Base-by-base conservation (phyloP, 2,888 invertebrate genomes). In the Minunthozetes semirufus region DNA sequence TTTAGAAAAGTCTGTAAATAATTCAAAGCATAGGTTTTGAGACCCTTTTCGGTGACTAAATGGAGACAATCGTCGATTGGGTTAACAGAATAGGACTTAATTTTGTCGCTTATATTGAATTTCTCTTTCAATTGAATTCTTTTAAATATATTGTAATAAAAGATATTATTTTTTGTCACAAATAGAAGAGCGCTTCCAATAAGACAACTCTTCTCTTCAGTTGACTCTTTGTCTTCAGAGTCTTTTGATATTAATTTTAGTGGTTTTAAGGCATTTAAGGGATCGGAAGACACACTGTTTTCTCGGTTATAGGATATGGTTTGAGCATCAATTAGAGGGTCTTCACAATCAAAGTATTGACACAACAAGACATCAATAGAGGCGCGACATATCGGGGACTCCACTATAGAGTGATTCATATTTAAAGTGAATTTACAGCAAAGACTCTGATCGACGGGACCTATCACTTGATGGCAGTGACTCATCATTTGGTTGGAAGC, bases 391-490 rank as follows among this genome's bases (percentile, higher is more conserved):
- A 66, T 38, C 38, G 33, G 33, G 4, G 66, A 38, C 19, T 38
- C 33, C 1, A 66, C 19, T 6, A n/a, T n/a, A 2, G 19, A n/a
- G 42, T 66, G 66, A 38, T 66, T 66, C 38, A 66, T 38, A 33
- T 33, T 33, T 11, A 66, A 2, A 29, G 15, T n/a, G 38, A 66
- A 66, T 38, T 38, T 33, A 38, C 66, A 66, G 66, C 66, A 38
- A 25, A 66, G 66, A 17, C 38, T 66, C n/a, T 66, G 66, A 38
- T 66, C 66, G 11, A 66, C 66, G 17, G 66, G 66, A 38, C 66
- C 66, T 1, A 66, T n/a, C n/a, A 66, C 66, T 66, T 66, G 66
- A 9, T 19, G 38, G 19, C 66, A 38, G 33, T 66, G 66, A 66
- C n/a, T 66, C 66, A 33, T 33, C 9, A 29, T 17, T 9, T 66